Evolutionary conservation across 2,888 invertebrate species (phyloP), one percentile per base, ranked within the genome.

Genomic region (Encarsia formosa): DNA sequence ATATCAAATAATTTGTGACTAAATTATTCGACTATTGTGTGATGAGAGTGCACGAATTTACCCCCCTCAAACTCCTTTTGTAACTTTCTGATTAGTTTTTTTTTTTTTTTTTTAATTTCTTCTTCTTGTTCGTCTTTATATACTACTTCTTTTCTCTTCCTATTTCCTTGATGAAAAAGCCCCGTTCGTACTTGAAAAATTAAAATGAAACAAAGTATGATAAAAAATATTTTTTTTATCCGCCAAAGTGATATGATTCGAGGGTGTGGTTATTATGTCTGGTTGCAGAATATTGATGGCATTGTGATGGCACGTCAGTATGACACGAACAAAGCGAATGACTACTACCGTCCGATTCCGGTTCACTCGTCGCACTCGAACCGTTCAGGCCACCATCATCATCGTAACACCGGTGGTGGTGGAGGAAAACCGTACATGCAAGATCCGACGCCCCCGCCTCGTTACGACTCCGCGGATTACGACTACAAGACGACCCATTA

Each of bases 241-340:
- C n/a, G n/a, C n/a, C n/a, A n/a, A n/a, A n/a, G n/a, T n/a, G n/a
- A n/a, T n/a, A n/a, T n/a, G n/a, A n/a, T n/a, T n/a, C n/a, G n/a
- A n/a, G n/a, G 47, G 57, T 54, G 57, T 57, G 44, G 51, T 49
- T 71, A 71, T 49, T 71, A 71, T 72, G 70, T 73, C 73, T 74
- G 72, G 73, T 74, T 73, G 62, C 73, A 73, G 73, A 73, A 73
- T 64, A 74, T 73, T 68, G 73, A 73, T 68, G 72, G 73, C 62
- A 69, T 73, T 65, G 71, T 74, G 73, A 72, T 73, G 73, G 70
- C 73, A 58, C 73, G 74, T 69, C 73, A 73, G 68, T 61, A 20
- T 20, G 73, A 74, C 60, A 64, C 68, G 65, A 67, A 66, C 65
- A 72, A 73, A 63, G 67, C 67, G 67, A 67, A 64, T 66, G 71